Evolutionary conservation across 2,113 vertebrate genomes (phyloP).

Genomic region (Epinephelus lanceolatus): DNA sequence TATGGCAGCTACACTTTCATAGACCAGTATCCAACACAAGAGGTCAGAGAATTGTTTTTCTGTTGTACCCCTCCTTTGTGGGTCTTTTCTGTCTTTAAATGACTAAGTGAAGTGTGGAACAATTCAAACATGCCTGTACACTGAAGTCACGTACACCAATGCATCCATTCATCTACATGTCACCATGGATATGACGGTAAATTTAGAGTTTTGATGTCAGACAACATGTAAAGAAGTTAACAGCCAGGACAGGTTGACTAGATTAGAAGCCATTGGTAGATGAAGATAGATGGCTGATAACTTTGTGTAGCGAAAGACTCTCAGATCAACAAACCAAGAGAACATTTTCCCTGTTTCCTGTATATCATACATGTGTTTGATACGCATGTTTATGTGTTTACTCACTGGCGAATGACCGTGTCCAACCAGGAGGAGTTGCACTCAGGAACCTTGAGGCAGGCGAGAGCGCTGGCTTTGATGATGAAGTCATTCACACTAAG

Average conservation of each 20-base stretch:
- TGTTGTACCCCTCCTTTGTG: background rate
- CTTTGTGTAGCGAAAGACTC: background rate
- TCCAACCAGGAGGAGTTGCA: slow-evolving; percentile 99
- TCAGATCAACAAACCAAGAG: background rate
- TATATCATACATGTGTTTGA: background rate
- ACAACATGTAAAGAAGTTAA: background rate
- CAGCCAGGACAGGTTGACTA: background rate
- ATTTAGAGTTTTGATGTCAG: background rate
- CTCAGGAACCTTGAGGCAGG: slow-evolving; percentile 97
- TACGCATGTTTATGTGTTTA: slow-evolving; percentile 54
- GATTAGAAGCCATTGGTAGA: background rate
- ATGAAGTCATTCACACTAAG: slow-evolving; percentile 98
- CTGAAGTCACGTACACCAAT: background rate
- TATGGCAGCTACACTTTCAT: slow-evolving; percentile 1
- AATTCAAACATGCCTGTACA: background rate
- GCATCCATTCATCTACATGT: background rate
- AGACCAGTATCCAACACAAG: no score
- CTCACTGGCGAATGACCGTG: slow-evolving; percentile 98
- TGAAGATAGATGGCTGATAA: background rate
- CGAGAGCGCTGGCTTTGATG: slow-evolving; percentile 96
- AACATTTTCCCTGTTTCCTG: background rate
- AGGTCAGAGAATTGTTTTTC: background rate
- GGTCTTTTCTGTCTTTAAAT: background rate
- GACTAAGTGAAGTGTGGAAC: background rate
- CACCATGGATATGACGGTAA: background rate